Evolutionary conservation across 2,888 invertebrate genomes (phyloP).

Genomic region (Frankliniella intonsa): DNA sequence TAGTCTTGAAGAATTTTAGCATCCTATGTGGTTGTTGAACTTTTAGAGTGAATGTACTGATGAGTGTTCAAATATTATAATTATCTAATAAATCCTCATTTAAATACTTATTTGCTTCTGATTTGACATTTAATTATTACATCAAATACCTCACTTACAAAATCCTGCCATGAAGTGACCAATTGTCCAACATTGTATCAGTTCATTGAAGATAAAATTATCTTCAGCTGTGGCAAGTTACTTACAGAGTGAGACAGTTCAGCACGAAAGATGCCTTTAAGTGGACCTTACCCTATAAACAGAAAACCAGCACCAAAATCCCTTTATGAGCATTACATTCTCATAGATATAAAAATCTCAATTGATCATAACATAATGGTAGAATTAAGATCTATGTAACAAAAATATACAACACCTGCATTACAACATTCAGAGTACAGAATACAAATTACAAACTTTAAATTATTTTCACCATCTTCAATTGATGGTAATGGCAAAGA

Average conservation of each 20-base stretch:
- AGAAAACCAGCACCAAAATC: conserved; percentile 5
- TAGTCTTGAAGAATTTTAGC: no score
- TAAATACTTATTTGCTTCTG: no score
- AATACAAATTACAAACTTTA: neutral
- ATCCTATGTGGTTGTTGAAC: no score
- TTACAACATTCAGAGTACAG: neutral
- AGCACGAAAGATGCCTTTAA: no score
- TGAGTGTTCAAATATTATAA: no score
- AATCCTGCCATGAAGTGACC: no score
- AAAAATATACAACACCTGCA: neutral
- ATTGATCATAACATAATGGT: conserved; percentile 14
- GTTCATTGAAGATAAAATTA: neutral
- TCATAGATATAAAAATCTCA: conserved; percentile 5
- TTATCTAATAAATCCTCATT: no score
- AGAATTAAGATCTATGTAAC: conserved; percentile 12
- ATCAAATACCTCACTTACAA: no score
- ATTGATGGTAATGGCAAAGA: neutral
- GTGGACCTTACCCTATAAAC: neutral
- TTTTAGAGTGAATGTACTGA: no score
- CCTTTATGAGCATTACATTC: conserved; percentile 17
- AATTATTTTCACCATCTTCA: neutral
- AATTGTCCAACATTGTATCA: neutral
- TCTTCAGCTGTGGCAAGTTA: no score
- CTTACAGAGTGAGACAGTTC: no score
- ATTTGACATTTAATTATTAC: no score